phyloP scores from a whole-genome alignment of 2,113 vertebrate genomes.

The Lates calcarifer region DNA sequence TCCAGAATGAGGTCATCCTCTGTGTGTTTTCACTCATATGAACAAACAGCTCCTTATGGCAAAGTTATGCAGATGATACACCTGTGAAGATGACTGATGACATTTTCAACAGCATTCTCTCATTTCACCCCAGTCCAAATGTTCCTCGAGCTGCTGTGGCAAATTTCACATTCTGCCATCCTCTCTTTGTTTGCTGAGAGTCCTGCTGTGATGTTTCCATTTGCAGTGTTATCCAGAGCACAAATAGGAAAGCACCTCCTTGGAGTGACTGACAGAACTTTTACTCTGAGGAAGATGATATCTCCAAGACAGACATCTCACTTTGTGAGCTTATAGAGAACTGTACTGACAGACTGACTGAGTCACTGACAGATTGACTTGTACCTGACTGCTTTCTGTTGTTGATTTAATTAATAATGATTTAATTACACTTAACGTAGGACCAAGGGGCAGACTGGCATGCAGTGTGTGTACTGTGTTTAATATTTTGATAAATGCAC shows the following conservation, averaged over 20 bases:
- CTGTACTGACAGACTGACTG: slow-evolving; percentile 22
- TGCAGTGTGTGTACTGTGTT: slow-evolving; percentile 31
- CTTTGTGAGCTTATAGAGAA: slow-evolving; percentile 37
- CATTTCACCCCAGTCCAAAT: slow-evolving; percentile 19
- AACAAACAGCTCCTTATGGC: slow-evolving; percentile 16
- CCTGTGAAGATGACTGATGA: slow-evolving; percentile 38
- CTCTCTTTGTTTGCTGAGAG: slow-evolving; percentile 43
- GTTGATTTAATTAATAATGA: slow-evolving; percentile 24
- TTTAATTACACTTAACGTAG: slow-evolving; percentile 57
- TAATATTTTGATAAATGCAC: slow-evolving; percentile 46
- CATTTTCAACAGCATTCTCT: slow-evolving; percentile 15
- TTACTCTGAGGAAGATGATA: slow-evolving; percentile 30
- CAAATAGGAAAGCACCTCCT: slow-evolving; percentile 27
- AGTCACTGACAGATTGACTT: slow-evolving; percentile 50
- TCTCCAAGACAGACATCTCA: slow-evolving; percentile 46
- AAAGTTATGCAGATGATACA: slow-evolving; percentile 1
- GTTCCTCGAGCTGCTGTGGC: slow-evolving; percentile 20
- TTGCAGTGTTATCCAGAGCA: slow-evolving; percentile 47
- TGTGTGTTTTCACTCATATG: not conserved
- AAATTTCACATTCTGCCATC: slow-evolving; percentile 27
- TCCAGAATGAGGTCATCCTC: not conserved
- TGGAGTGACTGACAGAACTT: slow-evolving; percentile 24
- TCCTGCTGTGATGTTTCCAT: slow-evolving; percentile 49
- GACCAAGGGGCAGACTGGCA: slow-evolving; percentile 35
- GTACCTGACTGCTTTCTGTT: slow-evolving; percentile 39